Percentiles rank a stretch among this genome's conserved stretches.
These are phyloP conservation scores for Dolichopus griseipennis DNA, from an alignment of 2,888 invertebrate species.

Conservation along the genomic window DNA sequence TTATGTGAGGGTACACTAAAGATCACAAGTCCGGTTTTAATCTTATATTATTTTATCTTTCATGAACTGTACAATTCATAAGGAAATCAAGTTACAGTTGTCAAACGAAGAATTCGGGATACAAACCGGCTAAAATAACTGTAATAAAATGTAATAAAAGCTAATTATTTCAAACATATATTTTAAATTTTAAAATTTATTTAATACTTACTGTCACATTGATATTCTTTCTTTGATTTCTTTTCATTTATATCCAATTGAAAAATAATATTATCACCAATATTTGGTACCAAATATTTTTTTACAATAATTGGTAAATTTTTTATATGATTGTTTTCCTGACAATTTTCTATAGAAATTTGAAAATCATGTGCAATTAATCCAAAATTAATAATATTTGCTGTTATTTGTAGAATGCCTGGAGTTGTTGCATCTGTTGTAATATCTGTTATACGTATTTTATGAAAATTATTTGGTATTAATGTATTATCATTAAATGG, in stretches of 20 bases:
- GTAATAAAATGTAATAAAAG: too few relatives aligned
- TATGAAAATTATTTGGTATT: slow-evolving; percentile 22
- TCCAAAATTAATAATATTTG: slow-evolving; percentile 31
- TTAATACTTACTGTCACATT: slow-evolving; percentile 5
- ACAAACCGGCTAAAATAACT: too few relatives aligned
- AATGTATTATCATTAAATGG: slow-evolving; percentile 33
- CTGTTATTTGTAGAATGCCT: slow-evolving; percentile 30
- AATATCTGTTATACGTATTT: slow-evolving; percentile 30
- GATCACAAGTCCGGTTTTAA: too few relatives aligned
- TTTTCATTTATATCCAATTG: slow-evolving; percentile 21
- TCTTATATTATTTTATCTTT: too few relatives aligned
- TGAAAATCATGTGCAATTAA: slow-evolving; percentile 24
- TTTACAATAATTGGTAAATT: slow-evolving; percentile 22
- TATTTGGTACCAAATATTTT: slow-evolving; percentile 28
- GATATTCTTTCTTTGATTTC: background rate
- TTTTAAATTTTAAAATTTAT: background rate
- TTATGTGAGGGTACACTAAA: too few relatives aligned
- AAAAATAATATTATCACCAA: slow-evolving; percentile 29
- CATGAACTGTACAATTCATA: too few relatives aligned
- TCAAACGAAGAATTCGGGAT: too few relatives aligned
- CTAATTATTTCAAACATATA: too few relatives aligned
- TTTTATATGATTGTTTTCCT: slow-evolving; percentile 23
- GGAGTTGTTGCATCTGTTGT: slow-evolving; percentile 33
- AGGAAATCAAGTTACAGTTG: too few relatives aligned
- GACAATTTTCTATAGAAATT: slow-evolving; percentile 30